Conservation (phyloP, 2,113 vertebrate species). For the Nematolebias whitei region DNA sequence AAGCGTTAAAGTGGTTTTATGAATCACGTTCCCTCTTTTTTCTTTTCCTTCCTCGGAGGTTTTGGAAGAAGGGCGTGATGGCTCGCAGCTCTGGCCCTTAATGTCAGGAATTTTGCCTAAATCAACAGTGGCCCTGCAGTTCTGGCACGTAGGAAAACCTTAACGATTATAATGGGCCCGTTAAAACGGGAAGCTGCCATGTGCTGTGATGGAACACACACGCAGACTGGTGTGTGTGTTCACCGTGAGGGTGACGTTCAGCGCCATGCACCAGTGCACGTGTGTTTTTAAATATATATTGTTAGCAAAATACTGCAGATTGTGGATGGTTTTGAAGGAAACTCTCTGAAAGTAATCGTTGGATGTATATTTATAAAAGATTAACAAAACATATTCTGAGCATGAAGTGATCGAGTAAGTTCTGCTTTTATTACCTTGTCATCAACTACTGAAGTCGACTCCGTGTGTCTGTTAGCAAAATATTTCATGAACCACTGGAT, state of each 20-base stretch:
- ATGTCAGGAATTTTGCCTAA: conserved; percentile 47
- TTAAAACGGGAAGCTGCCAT: conserved; percentile 56
- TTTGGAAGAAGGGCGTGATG: conserved; percentile 48
- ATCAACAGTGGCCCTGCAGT: conserved; percentile 59
- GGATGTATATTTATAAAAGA: no score
- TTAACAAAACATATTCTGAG: no score
- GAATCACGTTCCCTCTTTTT: conserved; percentile 57
- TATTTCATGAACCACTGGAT: no score
- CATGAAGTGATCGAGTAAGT: no score
- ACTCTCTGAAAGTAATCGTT: no score
- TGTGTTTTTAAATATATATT: conserved; percentile 21
- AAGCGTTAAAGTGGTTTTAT: conserved; percentile 64
- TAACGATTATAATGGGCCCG: conserved; percentile 54
- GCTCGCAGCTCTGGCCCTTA: conserved; percentile 52
- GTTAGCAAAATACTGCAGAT: conserved; percentile 25
- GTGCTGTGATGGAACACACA: conserved; percentile 53
- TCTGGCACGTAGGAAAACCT: conserved; percentile 52
- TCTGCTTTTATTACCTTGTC: no score
- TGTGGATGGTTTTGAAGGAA: neutral
- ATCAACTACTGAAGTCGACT: no score
- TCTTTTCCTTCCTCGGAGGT: conserved; percentile 40
- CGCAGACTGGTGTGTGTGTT: conserved; percentile 36
- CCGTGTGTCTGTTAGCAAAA: no score
- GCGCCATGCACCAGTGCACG: no score
- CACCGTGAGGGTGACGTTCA: no score